These are phyloP conservation scores for Gadopsis bispinosus DNA, from an alignment of 2,797 vertebrate species.

Conservation along the genomic window DNA sequence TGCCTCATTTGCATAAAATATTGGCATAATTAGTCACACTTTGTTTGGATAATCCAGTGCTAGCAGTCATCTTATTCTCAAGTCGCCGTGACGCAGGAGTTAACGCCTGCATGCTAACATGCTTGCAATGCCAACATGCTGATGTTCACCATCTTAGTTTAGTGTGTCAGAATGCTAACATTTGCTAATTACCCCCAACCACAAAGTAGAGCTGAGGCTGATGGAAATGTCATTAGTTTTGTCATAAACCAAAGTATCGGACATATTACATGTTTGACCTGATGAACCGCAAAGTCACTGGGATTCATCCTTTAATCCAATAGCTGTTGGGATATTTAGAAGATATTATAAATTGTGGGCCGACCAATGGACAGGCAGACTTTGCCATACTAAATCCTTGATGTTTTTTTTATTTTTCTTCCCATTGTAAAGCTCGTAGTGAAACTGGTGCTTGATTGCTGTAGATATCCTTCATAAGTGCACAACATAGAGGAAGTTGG, in stretches of 20 bases:
- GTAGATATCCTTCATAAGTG: neutral
- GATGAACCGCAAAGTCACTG: neutral
- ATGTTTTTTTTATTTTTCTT: neutral
- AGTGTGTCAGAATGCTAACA: neutral
- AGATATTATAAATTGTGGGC: neutral
- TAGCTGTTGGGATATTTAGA: neutral
- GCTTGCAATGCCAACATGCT: neutral
- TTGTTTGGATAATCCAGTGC: constrained; percentile 1
- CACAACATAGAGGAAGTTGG: neutral
- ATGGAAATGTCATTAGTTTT: neutral
- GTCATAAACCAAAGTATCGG: neutral
- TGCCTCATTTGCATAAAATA: constrained; percentile 4
- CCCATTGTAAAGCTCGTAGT: neutral
- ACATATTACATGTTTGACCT: neutral
- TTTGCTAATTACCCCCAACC: neutral
- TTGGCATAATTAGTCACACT: constrained; percentile 13
- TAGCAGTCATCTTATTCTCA: neutral
- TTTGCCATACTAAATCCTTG: neutral
- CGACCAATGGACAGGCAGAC: neutral
- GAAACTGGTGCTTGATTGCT: neutral
- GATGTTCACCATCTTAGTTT: neutral
- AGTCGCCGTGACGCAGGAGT: neutral
- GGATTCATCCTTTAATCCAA: constrained; percentile 2
- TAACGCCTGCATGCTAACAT: neutral
- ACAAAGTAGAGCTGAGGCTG: neutral